Conservation (phyloP, 2,888 invertebrate genomes). For the Cyrtodaria siliqua region DNA sequence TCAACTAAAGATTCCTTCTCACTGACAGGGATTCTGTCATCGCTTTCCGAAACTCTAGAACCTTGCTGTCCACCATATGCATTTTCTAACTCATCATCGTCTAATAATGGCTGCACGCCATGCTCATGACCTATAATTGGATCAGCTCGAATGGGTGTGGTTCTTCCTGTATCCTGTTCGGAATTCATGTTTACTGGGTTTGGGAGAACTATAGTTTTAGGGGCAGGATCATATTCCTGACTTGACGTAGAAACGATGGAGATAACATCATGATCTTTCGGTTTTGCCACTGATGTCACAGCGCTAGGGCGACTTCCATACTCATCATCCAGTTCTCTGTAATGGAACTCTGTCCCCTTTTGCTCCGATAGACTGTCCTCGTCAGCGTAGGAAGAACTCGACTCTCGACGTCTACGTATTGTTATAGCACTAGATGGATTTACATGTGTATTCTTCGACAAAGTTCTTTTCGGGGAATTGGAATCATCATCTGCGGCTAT, state of each 20-base stretch:
- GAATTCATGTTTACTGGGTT: constrained; percentile 23
- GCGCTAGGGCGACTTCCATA: constrained; percentile 81
- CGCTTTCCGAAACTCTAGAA: constrained; percentile 12
- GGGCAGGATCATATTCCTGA: constrained; percentile 65
- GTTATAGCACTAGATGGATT: constrained; percentile 31
- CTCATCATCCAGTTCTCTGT: constrained; percentile 84
- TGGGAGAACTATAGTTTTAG: constrained; percentile 43
- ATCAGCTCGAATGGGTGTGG: constrained; percentile 67
- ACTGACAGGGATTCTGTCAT: constrained; percentile 5
- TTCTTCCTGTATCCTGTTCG: constrained; percentile 36
- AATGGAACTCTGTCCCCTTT: constrained; percentile 77
- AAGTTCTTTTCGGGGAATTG: constrained; percentile 13
- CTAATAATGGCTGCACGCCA: constrained; percentile 91
- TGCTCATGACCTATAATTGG: constrained; percentile 91
- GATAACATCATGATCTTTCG: constrained; percentile 64
- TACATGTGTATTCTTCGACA: constrained; percentile 45
- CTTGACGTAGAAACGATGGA: constrained; percentile 61
- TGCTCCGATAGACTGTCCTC: constrained; percentile 85
- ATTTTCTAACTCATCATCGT: constrained; percentile 91
- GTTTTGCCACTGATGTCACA: constrained; percentile 53
- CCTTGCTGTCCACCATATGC: constrained; percentile 64
- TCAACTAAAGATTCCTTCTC: constrained; percentile 35
- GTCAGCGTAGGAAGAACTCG: constrained; percentile 82
- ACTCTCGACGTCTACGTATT: constrained; percentile 68
- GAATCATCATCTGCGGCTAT: constrained; percentile 5